These are phyloP conservation scores for Mionectes macconnelli DNA, from an alignment of 2,113 vertebrate genomes.

Conservation along the genomic window DNA sequence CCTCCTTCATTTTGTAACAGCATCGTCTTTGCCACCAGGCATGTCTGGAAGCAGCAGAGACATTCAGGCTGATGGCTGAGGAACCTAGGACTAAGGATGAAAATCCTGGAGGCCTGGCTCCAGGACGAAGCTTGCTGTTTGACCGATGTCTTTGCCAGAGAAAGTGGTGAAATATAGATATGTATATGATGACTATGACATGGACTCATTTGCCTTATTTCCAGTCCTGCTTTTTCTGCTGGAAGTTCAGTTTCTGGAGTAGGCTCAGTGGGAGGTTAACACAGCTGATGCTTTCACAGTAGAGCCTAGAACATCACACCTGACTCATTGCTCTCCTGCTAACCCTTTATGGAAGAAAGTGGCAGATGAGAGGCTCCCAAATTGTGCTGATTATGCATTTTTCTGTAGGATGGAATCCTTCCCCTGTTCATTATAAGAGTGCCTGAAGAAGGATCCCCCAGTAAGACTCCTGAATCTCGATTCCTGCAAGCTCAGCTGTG, in stretches of 20 bases:
- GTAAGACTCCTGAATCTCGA: not conserved
- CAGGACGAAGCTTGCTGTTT: conserved; percentile 1
- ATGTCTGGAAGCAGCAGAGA: conserved; percentile 61
- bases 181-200: not conserved
- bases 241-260: not conserved
- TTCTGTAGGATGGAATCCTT: not conserved
- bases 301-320: not conserved
- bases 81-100: conserved; percentile 67
- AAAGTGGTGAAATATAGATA: not conserved
- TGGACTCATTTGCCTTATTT: not conserved
- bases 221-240: not conserved
- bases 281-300: not conserved
- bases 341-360: not conserved
- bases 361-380: not conserved
- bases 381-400: not conserved
- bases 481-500: not conserved
- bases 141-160: not conserved
- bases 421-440: not conserved
- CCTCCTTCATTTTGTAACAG: not conserved
- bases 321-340: not conserved
- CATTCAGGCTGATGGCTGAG: conserved; percentile 69
- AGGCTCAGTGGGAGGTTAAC: not conserved
- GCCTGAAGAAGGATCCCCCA: not conserved
- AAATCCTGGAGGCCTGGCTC: conserved; percentile 66
- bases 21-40: conserved; percentile 38